A percentile compares a stretch with the other conserved stretches of the same genome.
These are phyloP conservation scores for Rallus limicola DNA, from an alignment of 2,113 vertebrate species.

Conservation along the genomic window DNA sequence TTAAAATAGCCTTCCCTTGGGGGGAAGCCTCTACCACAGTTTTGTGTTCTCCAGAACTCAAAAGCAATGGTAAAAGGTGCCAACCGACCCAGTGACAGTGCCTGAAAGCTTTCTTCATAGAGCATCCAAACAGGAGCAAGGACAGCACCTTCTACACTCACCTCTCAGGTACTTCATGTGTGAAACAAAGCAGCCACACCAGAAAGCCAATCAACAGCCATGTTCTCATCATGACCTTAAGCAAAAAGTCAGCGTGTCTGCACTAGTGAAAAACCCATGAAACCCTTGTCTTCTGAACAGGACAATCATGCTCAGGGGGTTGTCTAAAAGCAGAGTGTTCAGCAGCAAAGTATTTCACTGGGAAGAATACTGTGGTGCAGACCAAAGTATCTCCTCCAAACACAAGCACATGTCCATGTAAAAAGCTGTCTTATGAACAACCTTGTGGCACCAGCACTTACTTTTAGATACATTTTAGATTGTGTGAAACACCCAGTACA, in stretches of 20 bases:
- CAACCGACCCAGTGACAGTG: not conserved
- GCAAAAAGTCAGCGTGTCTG: not conserved
- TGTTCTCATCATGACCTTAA: not conserved
- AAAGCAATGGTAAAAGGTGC: not conserved
- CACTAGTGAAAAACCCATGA: not conserved
- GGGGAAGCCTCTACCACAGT: not conserved
- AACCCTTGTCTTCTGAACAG: not conserved
- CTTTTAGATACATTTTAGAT: not conserved
- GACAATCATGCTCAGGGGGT: accelerated
- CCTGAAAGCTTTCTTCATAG: not conserved
- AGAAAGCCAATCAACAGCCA: not conserved
- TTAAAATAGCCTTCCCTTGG: not conserved
- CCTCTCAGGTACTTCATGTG: not conserved
- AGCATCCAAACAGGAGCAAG: not conserved
- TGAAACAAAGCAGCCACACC: not conserved
- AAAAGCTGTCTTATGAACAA: not conserved
- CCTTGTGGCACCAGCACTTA: not conserved
- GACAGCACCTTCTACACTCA: not conserved
- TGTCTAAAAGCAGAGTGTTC: not conserved
- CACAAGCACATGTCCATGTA: not conserved
- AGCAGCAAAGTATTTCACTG: not conserved
- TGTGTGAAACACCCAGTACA: not conserved
- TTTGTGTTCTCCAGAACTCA: not conserved
- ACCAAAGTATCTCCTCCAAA: not conserved
- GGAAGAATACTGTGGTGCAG: not conserved